These are phyloP conservation scores for Achatina immaculata DNA, from an alignment of 1,140 invertebrate genomes.

Conservation along the genomic window DNA sequence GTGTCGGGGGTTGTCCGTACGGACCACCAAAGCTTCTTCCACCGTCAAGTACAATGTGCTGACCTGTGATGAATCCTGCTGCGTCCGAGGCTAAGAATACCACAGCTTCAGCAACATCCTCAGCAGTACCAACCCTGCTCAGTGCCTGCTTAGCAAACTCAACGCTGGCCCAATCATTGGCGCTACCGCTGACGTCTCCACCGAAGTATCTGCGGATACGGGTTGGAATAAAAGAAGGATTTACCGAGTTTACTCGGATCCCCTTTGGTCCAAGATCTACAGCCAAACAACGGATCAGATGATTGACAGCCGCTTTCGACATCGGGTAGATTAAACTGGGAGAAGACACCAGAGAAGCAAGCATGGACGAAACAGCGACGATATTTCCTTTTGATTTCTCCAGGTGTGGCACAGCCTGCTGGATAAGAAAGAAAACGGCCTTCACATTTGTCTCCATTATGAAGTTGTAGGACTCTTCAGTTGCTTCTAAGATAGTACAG, in stretches of 20 bases:
- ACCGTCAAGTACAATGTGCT: constrained; percentile 11
- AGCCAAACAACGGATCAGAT: constrained; percentile 11
- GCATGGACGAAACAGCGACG: constrained; percentile 12
- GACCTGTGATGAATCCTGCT: constrained; percentile 21
- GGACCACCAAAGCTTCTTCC: constrained; percentile 4
- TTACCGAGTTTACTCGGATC: constrained; percentile 18
- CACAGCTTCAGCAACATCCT: constrained; percentile 27
- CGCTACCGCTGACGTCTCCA: neutral
- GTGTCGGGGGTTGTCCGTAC: constrained; percentile 3
- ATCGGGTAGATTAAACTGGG: constrained; percentile 14
- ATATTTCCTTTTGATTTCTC: constrained; percentile 18
- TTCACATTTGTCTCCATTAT: constrained; percentile 16
- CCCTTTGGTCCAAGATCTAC: constrained; percentile 11
- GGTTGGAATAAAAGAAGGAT: constrained; percentile 27
- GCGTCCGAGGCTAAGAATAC: constrained; percentile 23
- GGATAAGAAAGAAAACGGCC: constrained; percentile 17
- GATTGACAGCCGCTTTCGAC: constrained; percentile 23
- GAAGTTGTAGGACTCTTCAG: neutral
- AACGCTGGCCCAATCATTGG: neutral
- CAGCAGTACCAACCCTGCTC: neutral
- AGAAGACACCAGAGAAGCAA: neutral
- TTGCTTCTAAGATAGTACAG: neutral
- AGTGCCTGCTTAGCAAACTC: neutral
- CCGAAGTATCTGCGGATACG: neutral
- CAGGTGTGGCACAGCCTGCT: constrained; percentile 13